phyloP scores from a whole-genome alignment of 2,888 invertebrate genomes.

The Junonia oenone region DNA sequence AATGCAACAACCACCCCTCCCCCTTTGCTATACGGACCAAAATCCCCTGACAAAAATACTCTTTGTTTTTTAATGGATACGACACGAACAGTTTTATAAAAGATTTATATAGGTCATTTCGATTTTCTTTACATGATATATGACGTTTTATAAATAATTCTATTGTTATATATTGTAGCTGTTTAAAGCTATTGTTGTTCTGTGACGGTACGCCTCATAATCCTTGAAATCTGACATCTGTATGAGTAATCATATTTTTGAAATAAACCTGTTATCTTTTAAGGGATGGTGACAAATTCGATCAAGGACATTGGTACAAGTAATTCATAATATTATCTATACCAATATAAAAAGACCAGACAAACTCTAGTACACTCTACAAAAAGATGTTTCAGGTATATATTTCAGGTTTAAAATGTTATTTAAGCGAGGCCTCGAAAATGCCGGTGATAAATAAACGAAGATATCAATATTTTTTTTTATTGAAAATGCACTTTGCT shows the following conservation, averaged over 20 bases:
- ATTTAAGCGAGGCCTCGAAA: no score
- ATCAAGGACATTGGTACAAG: no score
- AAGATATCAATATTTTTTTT: no score
- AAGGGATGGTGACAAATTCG: not conserved
- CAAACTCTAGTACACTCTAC: no score
- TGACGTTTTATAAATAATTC: slow-evolving; percentile 37
- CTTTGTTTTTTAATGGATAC: not conserved
- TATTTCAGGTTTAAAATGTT: no score
- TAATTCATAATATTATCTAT: no score
- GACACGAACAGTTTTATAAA: slow-evolving; percentile 35
- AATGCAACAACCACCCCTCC: slow-evolving; percentile 10
- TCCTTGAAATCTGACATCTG: not conserved
- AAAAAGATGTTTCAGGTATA: no score
- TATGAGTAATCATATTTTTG: not conserved
- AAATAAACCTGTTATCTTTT: not conserved
- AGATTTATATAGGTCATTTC: slow-evolving; percentile 48
- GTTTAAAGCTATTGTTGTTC: slow-evolving; percentile 25
- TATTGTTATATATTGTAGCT: slow-evolving; percentile 20
- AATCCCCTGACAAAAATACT: not conserved
- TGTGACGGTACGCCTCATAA: slow-evolving; percentile 17
- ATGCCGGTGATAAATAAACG: no score
- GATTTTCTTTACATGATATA: slow-evolving; percentile 35
- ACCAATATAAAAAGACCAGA: no score
- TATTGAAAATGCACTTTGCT: no score
- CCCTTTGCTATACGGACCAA: not conserved